Percentiles rank a stretch among this genome's conserved stretches.
Evolutionary conservation across 2,888 invertebrate genomes (phyloP).

Genomic region (Melinaea marsaeus): DNA sequence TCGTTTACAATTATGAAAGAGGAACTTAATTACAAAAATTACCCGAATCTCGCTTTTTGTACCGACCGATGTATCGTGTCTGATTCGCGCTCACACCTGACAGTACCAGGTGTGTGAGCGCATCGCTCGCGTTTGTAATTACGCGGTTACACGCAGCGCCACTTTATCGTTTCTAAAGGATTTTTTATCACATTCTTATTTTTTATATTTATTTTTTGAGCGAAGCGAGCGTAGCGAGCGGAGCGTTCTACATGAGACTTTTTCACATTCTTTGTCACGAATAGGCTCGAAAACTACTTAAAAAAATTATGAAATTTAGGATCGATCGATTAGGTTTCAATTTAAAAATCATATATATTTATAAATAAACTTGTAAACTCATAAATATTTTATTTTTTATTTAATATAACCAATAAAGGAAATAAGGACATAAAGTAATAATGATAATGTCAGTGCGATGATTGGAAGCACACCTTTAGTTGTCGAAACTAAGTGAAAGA

Average conservation of each 20-base stretch:
- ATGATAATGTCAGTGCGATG: conserved; percentile 9
- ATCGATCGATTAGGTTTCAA: no score
- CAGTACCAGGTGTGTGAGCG: conserved; percentile 19
- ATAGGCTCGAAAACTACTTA: no score
- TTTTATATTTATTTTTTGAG: no score
- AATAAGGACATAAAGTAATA: background rate
- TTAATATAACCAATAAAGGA: no score
- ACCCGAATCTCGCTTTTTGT: conserved; percentile 6
- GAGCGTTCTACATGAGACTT: no score
- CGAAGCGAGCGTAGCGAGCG: no score
- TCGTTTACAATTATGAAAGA: conserved; percentile 31
- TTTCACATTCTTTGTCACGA: no score
- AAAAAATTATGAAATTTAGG: no score
- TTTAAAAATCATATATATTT: no score
- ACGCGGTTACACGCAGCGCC: conserved; percentile 11
- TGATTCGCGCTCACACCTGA: conserved; percentile 17
- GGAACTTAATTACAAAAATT: conserved; percentile 13
- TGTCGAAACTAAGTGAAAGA: conserved; percentile 61
- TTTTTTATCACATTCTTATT: no score
- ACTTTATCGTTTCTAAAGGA: background rate
- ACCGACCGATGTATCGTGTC: conserved; percentile 15
- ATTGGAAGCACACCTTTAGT: conserved; percentile 22
- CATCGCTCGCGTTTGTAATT: conserved; percentile 25
- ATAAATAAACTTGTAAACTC: no score
- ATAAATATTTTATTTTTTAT: no score